Conservation (phyloP, 2,888 invertebrate genomes). For the Pandemis corylana region DNA sequence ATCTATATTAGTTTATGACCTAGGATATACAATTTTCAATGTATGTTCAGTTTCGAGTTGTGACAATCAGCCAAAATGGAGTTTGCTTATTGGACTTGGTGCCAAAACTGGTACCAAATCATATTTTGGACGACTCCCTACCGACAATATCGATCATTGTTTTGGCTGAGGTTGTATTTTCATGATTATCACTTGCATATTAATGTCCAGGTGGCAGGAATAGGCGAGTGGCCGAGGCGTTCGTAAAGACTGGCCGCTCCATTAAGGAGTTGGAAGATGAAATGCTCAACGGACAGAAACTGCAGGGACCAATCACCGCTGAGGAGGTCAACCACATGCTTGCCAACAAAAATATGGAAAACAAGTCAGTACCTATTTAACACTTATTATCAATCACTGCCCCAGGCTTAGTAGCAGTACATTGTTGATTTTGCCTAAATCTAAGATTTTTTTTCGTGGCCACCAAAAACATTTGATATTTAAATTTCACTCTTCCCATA, state of each 20-base stretch:
- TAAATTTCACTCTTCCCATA: background rate
- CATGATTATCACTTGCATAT: background rate
- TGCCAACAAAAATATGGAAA: slow-evolving; percentile 93
- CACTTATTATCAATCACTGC: background rate
- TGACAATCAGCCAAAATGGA: background rate
- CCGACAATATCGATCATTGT: background rate
- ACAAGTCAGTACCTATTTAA: slow-evolving; percentile 86
- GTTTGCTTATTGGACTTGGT: background rate
- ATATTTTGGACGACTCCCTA: background rate
- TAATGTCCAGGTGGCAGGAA: slow-evolving; percentile 91
- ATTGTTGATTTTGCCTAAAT: too few relatives aligned
- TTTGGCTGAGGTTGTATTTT: background rate
- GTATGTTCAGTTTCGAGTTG: background rate
- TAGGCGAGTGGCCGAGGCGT: slow-evolving; percentile 97
- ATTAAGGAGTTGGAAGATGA: slow-evolving; percentile 96
- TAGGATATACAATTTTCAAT: background rate
- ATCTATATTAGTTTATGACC: too few relatives aligned
- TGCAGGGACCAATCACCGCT: slow-evolving; percentile 99
- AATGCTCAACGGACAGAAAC: slow-evolving; percentile 98
- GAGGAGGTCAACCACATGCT: slow-evolving; percentile 98
- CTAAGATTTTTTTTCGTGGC: background rate
- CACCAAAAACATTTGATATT: background rate
- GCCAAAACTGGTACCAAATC: background rate
- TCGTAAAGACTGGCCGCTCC: slow-evolving; percentile 95
- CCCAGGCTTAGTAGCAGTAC: too few relatives aligned